A percentile compares a stretch with the other conserved stretches of the same genome.
Evolutionary conservation across 23 tunicate genomes (phyloP).

Genomic region (Styela plicata): DNA sequence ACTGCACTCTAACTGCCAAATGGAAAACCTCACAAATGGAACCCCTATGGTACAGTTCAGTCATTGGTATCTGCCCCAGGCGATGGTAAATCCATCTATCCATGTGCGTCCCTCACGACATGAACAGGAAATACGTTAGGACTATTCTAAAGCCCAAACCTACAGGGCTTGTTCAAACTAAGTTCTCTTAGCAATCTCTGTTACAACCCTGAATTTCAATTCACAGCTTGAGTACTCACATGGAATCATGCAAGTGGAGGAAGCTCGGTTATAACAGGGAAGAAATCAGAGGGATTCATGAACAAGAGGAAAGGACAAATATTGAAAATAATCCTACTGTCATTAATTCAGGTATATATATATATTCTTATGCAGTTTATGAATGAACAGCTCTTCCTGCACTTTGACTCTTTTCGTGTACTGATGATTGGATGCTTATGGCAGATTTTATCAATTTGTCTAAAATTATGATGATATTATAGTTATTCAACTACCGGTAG

Average conservation of each 20-base stretch:
- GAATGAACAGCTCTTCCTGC: too few relatives aligned
- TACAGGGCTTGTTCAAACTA: background rate
- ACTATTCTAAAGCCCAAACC: background rate
- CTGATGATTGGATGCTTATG: too few relatives aligned
- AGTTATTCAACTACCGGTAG: too few relatives aligned
- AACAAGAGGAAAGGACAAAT: slow-evolving; percentile 28
- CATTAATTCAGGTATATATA: background rate
- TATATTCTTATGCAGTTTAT: background rate
- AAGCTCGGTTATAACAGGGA: slow-evolving; percentile 29
- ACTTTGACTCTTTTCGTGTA: too few relatives aligned
- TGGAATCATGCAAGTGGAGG: slow-evolving; percentile 46
- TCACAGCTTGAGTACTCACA: slow-evolving; percentile 25
- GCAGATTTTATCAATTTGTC: too few relatives aligned
- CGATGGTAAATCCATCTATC: too few relatives aligned
- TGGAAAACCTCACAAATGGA: too few relatives aligned
- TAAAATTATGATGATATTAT: too few relatives aligned
- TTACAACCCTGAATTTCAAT: background rate
- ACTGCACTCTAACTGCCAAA: too few relatives aligned
- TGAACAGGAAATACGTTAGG: background rate
- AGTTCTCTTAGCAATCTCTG: background rate
- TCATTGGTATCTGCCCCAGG: too few relatives aligned
- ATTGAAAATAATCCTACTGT: background rate
- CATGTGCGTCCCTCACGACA: too few relatives aligned
- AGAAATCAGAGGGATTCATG: slow-evolving; percentile 46
- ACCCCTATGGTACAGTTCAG: too few relatives aligned